These are phyloP conservation scores for Monopis laevigella DNA, from an alignment of 2,888 invertebrate genomes.

Conservation along the genomic window DNA sequence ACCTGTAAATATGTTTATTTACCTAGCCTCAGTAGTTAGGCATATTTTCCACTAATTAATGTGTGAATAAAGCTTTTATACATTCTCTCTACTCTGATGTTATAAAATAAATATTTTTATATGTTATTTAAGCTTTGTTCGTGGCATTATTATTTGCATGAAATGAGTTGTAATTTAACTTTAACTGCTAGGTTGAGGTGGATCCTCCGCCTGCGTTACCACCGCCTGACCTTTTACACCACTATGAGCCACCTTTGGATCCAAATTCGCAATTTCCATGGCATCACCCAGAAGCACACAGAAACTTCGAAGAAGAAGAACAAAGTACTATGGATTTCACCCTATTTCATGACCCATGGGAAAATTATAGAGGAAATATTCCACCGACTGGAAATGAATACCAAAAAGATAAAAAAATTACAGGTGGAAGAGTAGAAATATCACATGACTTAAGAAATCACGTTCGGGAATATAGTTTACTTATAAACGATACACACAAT, in stretches of 20 bases:
- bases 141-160: slow-evolving; percentile 49
- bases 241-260: slow-evolving; percentile 45
- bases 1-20: slow-evolving; percentile 12
- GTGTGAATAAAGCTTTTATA: slow-evolving; percentile 53
- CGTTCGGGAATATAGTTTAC: slow-evolving; percentile 38
- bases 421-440: slow-evolving; percentile 25
- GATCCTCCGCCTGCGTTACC: slow-evolving; percentile 23
- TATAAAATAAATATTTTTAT: too few species aligned
- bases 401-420: neutral
- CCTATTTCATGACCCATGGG: slow-evolving; percentile 76
- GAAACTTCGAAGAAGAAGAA: slow-evolving; percentile 29
- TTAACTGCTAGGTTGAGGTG: slow-evolving; percentile 56
- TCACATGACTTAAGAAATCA: slow-evolving; percentile 39
- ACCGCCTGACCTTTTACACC: slow-evolving; percentile 28
- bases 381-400: slow-evolving; percentile 26
- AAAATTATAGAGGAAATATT: slow-evolving; percentile 69
- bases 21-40: neutral
- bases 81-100: too few species aligned
- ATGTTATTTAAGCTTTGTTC: slow-evolving; percentile 40
- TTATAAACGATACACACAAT: slow-evolving; percentile 13
- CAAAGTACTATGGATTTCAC: slow-evolving; percentile 26
- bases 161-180: slow-evolving; percentile 52
- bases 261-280: slow-evolving; percentile 56
- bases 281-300: slow-evolving; percentile 41
- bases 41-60: neutral